Percentiles rank a stretch among this genome's conserved stretches.
Conservation (phyloP, 1,140 invertebrate species). For the Pseudomyrmex concolor region DNA sequence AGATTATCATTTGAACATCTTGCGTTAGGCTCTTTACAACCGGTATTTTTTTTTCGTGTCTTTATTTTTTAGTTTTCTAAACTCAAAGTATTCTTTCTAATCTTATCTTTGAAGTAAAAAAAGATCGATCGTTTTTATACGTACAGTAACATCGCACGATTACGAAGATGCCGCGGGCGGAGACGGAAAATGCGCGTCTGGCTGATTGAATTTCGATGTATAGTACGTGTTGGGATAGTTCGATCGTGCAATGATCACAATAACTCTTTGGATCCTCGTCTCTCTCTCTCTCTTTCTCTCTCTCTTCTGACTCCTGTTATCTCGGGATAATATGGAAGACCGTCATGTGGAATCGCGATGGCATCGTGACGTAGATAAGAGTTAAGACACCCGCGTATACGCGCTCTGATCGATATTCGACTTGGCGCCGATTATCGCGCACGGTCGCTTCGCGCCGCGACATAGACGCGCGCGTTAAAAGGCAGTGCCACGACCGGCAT, state of each 20-base stretch:
- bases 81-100: no score
- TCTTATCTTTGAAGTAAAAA: no score
- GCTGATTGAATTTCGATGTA: no score
- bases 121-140: no score
- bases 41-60: no score
- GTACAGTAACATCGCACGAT: no score
- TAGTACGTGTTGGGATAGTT: not conserved
- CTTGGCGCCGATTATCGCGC: slow-evolving; percentile 73
- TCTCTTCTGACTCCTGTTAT: not conserved
- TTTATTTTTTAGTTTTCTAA: no score
- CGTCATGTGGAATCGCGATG: slow-evolving; percentile 9
- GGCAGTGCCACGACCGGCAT: slow-evolving; percentile 73
- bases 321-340: no score
- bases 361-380: slow-evolving; percentile 25
- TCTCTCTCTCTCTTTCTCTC: not conserved
- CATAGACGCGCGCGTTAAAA: slow-evolving; percentile 72
- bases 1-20: no score
- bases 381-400: slow-evolving; percentile 21
- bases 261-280: not conserved
- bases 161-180: no score
- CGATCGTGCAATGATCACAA: not conserved
- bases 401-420: slow-evolving; percentile 75
- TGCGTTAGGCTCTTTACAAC: no score
- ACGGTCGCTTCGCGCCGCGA: slow-evolving; percentile 48
- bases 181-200: no score